Conservation (phyloP, 2,113 vertebrate genomes). For the Ceyx melanurus region DNA sequence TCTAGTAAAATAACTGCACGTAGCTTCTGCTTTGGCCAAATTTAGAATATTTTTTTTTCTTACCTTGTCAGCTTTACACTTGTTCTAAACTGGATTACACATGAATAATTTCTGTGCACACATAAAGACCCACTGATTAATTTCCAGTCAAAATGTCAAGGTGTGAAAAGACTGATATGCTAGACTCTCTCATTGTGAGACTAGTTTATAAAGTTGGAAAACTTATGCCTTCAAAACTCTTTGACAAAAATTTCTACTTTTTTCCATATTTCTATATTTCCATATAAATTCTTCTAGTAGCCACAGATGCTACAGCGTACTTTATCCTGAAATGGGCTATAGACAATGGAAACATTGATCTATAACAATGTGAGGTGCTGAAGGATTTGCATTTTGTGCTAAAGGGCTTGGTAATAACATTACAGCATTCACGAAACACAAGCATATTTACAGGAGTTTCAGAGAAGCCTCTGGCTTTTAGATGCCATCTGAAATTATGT, state of each 20-base stretch:
- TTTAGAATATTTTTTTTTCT: background rate
- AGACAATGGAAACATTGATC: background rate
- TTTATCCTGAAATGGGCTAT: background rate
- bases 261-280: background rate
- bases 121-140: background rate
- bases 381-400: background rate
- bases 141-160: background rate
- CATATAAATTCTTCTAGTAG: background rate
- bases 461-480: background rate
- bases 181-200: background rate
- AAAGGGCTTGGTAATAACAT: background rate
- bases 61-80: background rate
- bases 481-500: background rate
- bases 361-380: background rate
- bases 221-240: background rate
- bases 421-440: background rate
- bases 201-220: background rate
- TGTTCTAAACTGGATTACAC: background rate
- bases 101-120: background rate
- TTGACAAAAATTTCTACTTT: background rate
- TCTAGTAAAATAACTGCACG: background rate
- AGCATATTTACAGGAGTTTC: background rate
- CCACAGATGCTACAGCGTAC: background rate
- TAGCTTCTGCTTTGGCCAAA: background rate
- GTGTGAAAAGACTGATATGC: background rate